These are phyloP conservation scores for Gallirallus australis DNA, from an alignment of 2,797 vertebrate species.

Conservation along the genomic window DNA sequence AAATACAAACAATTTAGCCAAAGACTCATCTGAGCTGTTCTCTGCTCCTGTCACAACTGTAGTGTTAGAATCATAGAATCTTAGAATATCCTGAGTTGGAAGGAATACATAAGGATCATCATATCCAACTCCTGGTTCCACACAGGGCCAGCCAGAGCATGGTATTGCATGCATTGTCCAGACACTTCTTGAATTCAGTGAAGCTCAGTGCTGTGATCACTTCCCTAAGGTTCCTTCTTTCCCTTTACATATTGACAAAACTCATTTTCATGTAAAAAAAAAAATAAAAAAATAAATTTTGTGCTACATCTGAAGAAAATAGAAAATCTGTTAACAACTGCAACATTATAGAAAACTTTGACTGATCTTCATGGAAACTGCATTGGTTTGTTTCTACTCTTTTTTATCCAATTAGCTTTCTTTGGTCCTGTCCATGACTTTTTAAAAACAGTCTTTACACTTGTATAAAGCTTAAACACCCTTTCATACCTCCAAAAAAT, in stretches of 20 bases:
- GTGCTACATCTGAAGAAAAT: background rate
- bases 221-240: background rate
- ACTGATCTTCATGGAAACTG: background rate
- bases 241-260: background rate
- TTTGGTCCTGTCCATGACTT: background rate
- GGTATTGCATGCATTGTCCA: too few relatives aligned
- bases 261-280: background rate
- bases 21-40: background rate
- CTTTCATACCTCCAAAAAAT: background rate
- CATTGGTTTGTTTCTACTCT: background rate
- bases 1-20: background rate
- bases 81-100: too few relatives aligned
- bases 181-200: too few relatives aligned
- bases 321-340: accelerated
- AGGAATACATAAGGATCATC: too few relatives aligned
- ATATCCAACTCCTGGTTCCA: too few relatives aligned
- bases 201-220: too few relatives aligned
- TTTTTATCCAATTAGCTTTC: background rate
- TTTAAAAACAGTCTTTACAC: background rate
- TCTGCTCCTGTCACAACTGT: background rate
- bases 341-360: background rate
- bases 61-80: too few relatives aligned
- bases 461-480: background rate
- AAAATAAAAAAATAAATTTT: background rate
- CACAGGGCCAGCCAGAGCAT: too few relatives aligned